Conservation (phyloP, 2,797 vertebrate genomes). For the Ambastaia sidthimunki region DNA sequence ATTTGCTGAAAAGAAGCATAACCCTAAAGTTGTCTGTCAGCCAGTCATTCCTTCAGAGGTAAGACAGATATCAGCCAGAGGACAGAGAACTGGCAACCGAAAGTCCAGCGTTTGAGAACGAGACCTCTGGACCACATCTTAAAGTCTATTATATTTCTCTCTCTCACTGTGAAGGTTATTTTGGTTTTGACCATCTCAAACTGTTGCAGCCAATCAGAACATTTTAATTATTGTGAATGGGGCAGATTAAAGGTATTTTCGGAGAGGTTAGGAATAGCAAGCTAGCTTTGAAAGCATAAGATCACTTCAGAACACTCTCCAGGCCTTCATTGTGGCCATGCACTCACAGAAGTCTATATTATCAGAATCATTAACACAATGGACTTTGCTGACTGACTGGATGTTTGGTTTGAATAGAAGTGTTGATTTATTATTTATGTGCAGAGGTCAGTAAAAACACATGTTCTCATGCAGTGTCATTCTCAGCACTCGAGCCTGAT, state of each 20-base stretch:
- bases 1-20: conserved; percentile 15
- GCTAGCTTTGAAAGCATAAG: no score
- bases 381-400: neutral
- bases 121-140: neutral
- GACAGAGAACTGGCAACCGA: conserved; percentile 3
- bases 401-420: neutral
- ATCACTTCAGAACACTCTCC: no score
- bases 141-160: no score
- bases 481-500: conserved; percentile 3
- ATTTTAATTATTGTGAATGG: no score
- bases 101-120: conserved; percentile 29
- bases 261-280: no score
- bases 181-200: no score
- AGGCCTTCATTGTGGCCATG: no score
- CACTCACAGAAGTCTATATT: neutral
- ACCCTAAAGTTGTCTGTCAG: conserved; percentile 27
- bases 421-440: neutral
- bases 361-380: neutral
- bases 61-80: conserved; percentile 33
- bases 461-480: conserved; percentile 52
- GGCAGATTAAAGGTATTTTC: no score
- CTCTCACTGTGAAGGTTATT: no score
- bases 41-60: conserved; percentile 39
- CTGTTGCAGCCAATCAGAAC: no score
- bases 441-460: conserved; percentile 56